These are phyloP conservation scores for Potorous gilbertii DNA, from an alignment of 2,797 vertebrate species.

Conservation along the genomic window DNA sequence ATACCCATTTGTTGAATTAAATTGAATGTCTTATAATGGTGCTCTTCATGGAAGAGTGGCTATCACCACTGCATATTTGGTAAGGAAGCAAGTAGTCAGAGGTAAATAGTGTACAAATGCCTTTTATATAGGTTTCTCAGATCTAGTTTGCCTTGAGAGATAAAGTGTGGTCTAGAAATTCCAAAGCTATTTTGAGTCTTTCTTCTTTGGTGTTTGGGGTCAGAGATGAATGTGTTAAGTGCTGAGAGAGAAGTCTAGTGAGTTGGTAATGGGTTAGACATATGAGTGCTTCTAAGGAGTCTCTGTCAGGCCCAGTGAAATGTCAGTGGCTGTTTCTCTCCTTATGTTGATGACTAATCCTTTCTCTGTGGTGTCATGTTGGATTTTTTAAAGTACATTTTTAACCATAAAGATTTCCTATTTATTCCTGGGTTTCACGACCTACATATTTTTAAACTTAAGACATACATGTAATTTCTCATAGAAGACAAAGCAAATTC, in stretches of 20 bases:
- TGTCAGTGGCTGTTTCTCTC: neutral
- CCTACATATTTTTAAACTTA: slow-evolving; percentile 45
- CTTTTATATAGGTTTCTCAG: neutral
- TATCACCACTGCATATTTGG: neutral
- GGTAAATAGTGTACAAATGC: neutral
- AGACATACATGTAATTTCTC: slow-evolving; percentile 21
- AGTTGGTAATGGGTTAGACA: neutral
- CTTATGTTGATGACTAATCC: slow-evolving; percentile 3
- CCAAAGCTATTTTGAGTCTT: neutral
- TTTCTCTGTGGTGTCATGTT: neutral
- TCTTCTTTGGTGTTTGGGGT: neutral
- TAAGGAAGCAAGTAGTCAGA: neutral
- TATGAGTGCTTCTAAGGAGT: neutral
- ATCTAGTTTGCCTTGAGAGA: neutral
- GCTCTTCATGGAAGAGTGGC: neutral
- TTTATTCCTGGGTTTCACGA: slow-evolving; percentile 45
- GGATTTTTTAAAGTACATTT: neutral
- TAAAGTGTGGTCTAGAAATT: neutral
- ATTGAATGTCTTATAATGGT: neutral
- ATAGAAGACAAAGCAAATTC: neutral
- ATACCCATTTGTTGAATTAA: neutral
- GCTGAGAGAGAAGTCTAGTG: neutral
- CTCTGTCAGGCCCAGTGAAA: slow-evolving; percentile 2
- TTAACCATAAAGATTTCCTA: neutral
- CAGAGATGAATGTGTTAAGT: neutral